phyloP scores from a whole-genome alignment of 2,797 vertebrate genomes.

The Cephalopachus bancanus region DNA sequence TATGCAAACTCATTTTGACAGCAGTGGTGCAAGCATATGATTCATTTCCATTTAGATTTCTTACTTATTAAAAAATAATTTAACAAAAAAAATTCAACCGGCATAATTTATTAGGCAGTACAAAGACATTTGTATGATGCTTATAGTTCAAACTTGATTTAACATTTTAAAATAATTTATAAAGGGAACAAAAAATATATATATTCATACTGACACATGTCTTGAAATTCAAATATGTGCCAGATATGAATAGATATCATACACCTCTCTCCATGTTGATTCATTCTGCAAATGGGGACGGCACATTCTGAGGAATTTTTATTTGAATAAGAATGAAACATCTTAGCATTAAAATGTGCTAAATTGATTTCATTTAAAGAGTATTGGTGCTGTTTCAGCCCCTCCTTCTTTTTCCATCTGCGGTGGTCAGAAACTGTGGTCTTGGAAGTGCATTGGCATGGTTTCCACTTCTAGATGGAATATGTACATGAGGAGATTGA shows the following conservation, averaged over 20 bases:
- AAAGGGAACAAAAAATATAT: conserved; percentile 36
- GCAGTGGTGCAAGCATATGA: conserved; percentile 25
- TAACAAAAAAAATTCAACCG: conserved; percentile 64
- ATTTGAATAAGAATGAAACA: conserved; percentile 75
- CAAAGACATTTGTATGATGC: conserved; percentile 8
- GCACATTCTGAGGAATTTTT: conserved; percentile 68
- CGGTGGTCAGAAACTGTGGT: conserved; percentile 45
- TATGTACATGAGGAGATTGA: conserved; percentile 45
- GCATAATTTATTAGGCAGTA: conserved; percentile 46
- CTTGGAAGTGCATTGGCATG: conserved; percentile 7
- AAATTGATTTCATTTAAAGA: conserved; percentile 69
- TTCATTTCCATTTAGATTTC: conserved; percentile 72
- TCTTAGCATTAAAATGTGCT: conserved; percentile 62
- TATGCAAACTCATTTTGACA: conserved; percentile 74
- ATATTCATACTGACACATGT: conserved; percentile 61
- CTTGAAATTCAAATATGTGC: conserved; percentile 75
- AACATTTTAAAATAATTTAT: conserved; percentile 50
- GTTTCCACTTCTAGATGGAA: conserved; percentile 50
- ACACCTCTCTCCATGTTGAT: conserved; percentile 64
- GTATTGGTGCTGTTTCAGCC: not conserved
- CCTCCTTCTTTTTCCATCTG: not conserved
- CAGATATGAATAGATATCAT: conserved; percentile 69
- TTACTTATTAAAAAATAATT: conserved; percentile 71
- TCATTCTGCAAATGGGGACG: conserved; percentile 55
- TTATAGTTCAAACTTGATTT: conserved; percentile 52